Conservation (phyloP, 2,888 invertebrate genomes). For the Ceriagrion tenellum region DNA sequence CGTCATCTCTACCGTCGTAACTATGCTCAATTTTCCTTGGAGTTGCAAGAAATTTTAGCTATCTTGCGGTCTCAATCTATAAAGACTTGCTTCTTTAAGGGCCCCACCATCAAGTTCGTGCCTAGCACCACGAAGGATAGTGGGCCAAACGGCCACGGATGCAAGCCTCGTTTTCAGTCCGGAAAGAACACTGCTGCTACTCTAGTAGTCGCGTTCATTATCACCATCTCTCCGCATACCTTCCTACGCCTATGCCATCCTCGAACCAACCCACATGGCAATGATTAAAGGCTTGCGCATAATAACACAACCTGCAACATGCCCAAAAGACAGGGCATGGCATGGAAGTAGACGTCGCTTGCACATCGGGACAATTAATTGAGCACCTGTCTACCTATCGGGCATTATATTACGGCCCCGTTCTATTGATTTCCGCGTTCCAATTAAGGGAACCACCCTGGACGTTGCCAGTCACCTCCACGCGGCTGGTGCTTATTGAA, state of each 20-base stretch:
- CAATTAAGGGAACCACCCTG: conserved; percentile 33
- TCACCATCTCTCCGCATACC: not conserved
- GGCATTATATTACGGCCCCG: not conserved
- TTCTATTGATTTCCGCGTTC: conserved; percentile 48
- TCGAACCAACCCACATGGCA: not conserved
- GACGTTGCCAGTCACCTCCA: not conserved
- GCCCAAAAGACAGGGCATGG: not conserved
- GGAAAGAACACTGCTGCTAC: not conserved
- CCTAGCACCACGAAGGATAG: too few species aligned
- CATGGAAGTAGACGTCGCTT: not conserved
- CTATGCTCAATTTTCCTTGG: too few species aligned
- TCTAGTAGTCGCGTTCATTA: too few species aligned
- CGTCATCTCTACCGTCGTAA: too few species aligned
- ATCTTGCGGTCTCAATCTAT: too few species aligned
- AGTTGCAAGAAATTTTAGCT: too few species aligned
- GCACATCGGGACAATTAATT: not conserved
- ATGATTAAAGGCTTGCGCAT: not conserved
- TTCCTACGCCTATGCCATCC: not conserved
- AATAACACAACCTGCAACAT: not conserved
- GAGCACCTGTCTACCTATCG: not conserved
- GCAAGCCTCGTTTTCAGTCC: too few species aligned
- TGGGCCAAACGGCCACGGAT: too few species aligned
- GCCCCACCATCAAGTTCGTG: too few species aligned
- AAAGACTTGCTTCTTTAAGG: too few species aligned
- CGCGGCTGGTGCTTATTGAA: not conserved